Evolutionary conservation across 2,888 invertebrate genomes (phyloP).

Genomic region (Dusona sp.): DNA sequence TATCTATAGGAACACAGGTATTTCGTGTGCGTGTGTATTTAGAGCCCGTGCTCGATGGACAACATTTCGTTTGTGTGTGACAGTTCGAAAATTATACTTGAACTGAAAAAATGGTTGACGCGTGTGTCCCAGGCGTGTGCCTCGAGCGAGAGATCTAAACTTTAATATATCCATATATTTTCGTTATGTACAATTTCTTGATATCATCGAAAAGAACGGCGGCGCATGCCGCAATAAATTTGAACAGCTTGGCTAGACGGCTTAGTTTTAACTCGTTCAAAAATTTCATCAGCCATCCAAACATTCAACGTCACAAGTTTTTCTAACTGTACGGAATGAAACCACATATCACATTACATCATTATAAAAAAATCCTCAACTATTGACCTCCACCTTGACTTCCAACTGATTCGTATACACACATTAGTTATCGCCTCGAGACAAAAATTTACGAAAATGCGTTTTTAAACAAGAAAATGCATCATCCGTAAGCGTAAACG

Average conservation of each 20-base stretch:
- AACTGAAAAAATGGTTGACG: neutral
- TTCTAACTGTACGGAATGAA: conserved; percentile 17
- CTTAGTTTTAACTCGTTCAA: neutral
- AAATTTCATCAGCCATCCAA: conserved; percentile 57
- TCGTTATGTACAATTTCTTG: neutral
- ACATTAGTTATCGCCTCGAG: neutral
- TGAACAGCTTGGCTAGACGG: conserved; percentile 3
- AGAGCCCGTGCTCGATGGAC: neutral
- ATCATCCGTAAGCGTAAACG: neutral
- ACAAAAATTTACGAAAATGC: neutral
- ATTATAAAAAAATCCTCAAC: conserved; percentile 17
- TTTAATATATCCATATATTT: neutral
- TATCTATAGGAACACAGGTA: neutral
- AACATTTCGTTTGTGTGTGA: conserved; percentile 1
- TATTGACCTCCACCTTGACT: conserved; percentile 1
- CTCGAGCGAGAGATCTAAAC: neutral
- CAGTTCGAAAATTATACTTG: conserved; percentile 13
- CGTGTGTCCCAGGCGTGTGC: conserved; percentile 33
- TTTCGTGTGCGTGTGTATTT: neutral
- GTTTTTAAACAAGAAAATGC: neutral
- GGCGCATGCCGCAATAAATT: conserved; percentile 7
- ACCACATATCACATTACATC: conserved; percentile 48
- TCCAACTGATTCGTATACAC: neutral
- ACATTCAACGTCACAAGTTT: neutral
- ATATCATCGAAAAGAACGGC: neutral